phyloP scores from a whole-genome alignment of 1,140 invertebrate genomes.

The Lordiphosa clarofinis region DNA sequence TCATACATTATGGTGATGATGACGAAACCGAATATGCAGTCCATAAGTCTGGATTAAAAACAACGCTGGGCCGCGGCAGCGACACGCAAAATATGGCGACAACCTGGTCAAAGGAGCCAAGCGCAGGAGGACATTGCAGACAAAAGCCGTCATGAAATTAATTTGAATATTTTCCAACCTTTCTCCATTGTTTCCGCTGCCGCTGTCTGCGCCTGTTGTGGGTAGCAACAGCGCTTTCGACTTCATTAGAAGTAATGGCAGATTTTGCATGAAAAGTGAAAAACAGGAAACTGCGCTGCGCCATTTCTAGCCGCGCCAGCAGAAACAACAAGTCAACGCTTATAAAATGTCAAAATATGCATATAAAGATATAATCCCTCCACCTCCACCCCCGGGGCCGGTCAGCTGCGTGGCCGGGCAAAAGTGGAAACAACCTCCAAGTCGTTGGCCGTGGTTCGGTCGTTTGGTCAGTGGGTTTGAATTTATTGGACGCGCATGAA shows the following conservation, averaged over 20 bases:
- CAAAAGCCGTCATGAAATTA: conserved; percentile 62
- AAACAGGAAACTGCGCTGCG: conserved; percentile 30
- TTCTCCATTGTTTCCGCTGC: conserved; percentile 20
- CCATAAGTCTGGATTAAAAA: conserved; percentile 74
- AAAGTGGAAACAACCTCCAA: conserved; percentile 42
- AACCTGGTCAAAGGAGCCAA: conserved; percentile 36
- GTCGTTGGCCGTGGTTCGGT: conserved; percentile 26
- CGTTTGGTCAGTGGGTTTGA: conserved; percentile 26
- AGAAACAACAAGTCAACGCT: conserved; percentile 26
- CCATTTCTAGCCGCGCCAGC: conserved; percentile 22
- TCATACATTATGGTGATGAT: conserved; percentile 35
- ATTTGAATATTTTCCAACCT: conserved; percentile 67
- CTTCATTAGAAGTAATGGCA: conserved; percentile 64
- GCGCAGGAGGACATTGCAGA: conserved; percentile 22
- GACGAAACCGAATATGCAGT: conserved; percentile 52
- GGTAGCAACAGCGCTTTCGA: conserved; percentile 36
- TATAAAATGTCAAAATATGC: conserved; percentile 55
- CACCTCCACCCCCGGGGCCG: conserved; percentile 2
- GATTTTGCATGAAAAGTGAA: conserved; percentile 55
- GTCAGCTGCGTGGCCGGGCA: conserved; percentile 15
- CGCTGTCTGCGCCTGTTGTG: conserved; percentile 23
- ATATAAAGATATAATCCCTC: conserved; percentile 55
- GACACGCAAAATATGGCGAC: conserved; percentile 63
- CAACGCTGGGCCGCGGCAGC: conserved; percentile 21
- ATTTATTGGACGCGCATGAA: conserved; percentile 50